Base-by-base conservation (phyloP, 2,888 invertebrate species). In the Dynastes grantii region DNA sequence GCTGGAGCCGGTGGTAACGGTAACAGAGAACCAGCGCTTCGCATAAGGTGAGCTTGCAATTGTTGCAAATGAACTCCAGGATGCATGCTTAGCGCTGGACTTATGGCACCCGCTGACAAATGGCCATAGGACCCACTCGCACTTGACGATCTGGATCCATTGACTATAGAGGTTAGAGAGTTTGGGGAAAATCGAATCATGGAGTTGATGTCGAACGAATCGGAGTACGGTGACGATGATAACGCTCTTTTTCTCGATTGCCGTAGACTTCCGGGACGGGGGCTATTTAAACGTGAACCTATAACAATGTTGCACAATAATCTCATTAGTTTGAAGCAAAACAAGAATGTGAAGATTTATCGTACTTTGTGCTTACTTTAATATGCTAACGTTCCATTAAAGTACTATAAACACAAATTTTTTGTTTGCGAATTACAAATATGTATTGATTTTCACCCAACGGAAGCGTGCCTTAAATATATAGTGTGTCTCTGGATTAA, bases 81-180 rank as follows among this genome's bases (percentile, higher is more conserved):
- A 75, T 91, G 91, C 79, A 93, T 90, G 63, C 94, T 92, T 71
- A 96, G 90, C 0, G 96, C 95, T 13, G 97, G 97, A 83, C 96
- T 96, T 88, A 97, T 93, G n/a, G 96, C 95, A 84, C 94, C 97
- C 84, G 98, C 98, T 82, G 98, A 97, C 82, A 98, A 92, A 90
- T 98, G 98, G 27, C 98, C 98, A 91, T 98, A 98, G 81, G 98
- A 98, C 65, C 98, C 98, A 85, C 97, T 97, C 4, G 96, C 96
- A 45, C 96, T 95, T 16, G 96, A 96, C 80, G 96, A 95, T 82
- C 97, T 91, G 0, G 97, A 97, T 22, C 96, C 95, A 86, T 94
- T 95, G 83, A 95, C 94, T 83, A 94, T 92, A 68, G 94, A 94
- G 9, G 94, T 96, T 83, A 98, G 90, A 32, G 97, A 97, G 84